Conservation (phyloP, 2,797 vertebrate species). For the Coluber constrictor region DNA sequence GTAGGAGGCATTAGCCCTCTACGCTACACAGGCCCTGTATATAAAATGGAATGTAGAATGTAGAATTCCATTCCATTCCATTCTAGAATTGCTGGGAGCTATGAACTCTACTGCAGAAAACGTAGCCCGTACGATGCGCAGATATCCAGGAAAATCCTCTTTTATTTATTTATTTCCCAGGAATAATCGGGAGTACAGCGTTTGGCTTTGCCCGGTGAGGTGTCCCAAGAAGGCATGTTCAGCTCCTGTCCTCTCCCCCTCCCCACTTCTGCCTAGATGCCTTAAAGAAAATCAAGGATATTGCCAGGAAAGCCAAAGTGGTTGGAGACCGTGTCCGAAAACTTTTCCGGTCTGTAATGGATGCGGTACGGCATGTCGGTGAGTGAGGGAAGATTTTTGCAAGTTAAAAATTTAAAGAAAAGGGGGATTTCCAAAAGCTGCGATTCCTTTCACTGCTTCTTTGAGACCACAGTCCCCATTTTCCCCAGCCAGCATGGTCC, state of each 20-base stretch:
- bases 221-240: neutral
- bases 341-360: conserved; percentile 74
- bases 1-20: no score
- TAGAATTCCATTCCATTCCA: neutral
- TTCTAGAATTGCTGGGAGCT: neutral
- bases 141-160: neutral
- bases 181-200: neutral
- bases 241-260: neutral
- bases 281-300: conserved; percentile 75
- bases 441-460: neutral
- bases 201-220: neutral
- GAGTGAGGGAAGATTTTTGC: conserved; percentile 10
- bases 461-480: no score
- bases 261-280: conserved; percentile 60
- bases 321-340: conserved; percentile 72
- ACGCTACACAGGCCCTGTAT: no score
- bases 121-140: fast-evolving
- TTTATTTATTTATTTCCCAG: neutral
- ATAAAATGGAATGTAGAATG: neutral
- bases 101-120: neutral
- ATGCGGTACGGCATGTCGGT: conserved; percentile 79
- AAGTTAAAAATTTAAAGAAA: no score
- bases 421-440: neutral
- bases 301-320: conserved; percentile 73
- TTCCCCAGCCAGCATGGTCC: no score